phyloP scores from a whole-genome alignment of 2,888 invertebrate species.

The Caenorhabditis sp. region DNA sequence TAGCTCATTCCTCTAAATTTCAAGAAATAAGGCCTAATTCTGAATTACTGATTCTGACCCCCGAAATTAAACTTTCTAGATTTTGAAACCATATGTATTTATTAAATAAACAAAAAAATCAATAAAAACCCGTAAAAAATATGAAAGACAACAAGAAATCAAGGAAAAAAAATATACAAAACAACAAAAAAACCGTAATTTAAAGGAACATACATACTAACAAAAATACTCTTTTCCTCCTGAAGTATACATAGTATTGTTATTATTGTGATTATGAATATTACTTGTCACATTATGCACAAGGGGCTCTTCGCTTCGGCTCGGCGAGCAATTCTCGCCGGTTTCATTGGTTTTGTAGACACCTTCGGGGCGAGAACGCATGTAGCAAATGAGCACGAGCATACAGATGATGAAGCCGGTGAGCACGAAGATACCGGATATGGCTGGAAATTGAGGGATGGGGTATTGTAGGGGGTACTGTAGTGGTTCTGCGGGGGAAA shows the following conservation, averaged over 20 bases:
- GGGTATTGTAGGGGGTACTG: too few species aligned
- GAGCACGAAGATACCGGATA: constrained; percentile 51
- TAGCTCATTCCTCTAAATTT: too few species aligned
- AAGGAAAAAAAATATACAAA: not conserved
- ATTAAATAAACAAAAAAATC: too few species aligned
- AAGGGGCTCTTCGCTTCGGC: constrained; percentile 41
- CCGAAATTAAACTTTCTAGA: too few species aligned
- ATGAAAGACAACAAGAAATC: not conserved
- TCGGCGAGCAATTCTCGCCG: constrained; percentile 39
- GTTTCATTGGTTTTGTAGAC: constrained; percentile 67
- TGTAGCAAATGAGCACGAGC: constrained; percentile 60
- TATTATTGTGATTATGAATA: constrained; percentile 18
- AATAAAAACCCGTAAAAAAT: not conserved
- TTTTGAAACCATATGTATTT: too few species aligned
- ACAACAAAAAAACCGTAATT: not conserved
- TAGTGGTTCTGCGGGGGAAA: too few species aligned
- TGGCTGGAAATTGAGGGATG: constrained; percentile 34
- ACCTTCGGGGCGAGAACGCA: constrained; percentile 67
- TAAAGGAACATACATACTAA: constrained; percentile 2
- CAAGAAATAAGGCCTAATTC: too few species aligned
- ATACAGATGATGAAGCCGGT: constrained; percentile 50
- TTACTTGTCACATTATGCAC: constrained; percentile 16
- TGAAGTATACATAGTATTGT: constrained; percentile 21
- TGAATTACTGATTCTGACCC: too few species aligned
- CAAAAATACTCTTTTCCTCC: constrained; percentile 35